Conservation (phyloP, 53 echinoderm and acorn worm genomes). For the Hippasteria phrygiana region DNA sequence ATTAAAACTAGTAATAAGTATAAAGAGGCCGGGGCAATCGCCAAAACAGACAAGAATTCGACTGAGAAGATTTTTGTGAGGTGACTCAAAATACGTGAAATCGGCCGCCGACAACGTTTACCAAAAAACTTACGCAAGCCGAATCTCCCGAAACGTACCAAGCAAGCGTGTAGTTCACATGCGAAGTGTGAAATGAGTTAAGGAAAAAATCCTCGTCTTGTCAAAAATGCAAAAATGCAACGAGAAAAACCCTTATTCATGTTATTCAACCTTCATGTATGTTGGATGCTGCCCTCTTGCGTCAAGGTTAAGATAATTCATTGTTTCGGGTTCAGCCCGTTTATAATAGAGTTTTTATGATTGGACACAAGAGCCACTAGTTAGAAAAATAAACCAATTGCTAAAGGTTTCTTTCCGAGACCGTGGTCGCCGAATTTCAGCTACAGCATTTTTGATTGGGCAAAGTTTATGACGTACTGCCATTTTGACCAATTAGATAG, state of each 20-base stretch:
- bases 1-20: too few species aligned
- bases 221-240: too few species aligned
- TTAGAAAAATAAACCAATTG: neutral
- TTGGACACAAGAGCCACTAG: neutral
- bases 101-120: too few species aligned
- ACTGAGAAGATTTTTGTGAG: too few species aligned
- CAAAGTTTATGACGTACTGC: neutral
- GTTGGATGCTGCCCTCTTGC: slow-evolving; percentile 19
- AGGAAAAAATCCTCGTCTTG: too few species aligned
- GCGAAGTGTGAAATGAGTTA: too few species aligned
- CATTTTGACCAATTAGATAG: slow-evolving; percentile 1
- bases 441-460: slow-evolving; percentile 4
- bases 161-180: too few species aligned
- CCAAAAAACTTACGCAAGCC: neutral
- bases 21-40: too few species aligned
- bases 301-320: neutral
- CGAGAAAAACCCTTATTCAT: too few species aligned
- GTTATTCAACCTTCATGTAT: too few species aligned
- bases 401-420: neutral
- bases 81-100: too few species aligned
- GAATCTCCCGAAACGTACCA: neutral
- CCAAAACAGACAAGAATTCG: too few species aligned
- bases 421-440: neutral
- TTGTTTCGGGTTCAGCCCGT: neutral
- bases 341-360: neutral